Evolutionary conservation across 2,888 invertebrate genomes (phyloP).

Genomic region (Lasius fuliginosus): DNA sequence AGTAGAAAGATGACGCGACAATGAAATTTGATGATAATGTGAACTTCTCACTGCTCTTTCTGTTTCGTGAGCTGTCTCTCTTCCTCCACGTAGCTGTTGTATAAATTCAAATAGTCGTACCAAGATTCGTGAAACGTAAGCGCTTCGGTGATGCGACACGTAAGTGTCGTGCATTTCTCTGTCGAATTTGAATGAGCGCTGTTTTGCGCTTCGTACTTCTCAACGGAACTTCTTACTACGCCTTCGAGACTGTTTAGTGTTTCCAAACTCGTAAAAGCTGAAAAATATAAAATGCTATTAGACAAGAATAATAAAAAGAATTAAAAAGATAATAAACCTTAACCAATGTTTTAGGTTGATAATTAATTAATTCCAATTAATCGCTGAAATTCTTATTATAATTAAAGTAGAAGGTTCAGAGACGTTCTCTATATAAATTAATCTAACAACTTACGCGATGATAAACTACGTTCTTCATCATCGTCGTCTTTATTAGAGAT

Average conservation of each 20-base stretch:
- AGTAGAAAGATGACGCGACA: slow-evolving; percentile 1
- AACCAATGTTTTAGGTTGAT: neutral
- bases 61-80: slow-evolving; percentile 45
- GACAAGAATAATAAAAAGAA: neutral
- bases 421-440: neutral
- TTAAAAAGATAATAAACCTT: neutral
- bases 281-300: slow-evolving; percentile 22
- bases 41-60: slow-evolving; percentile 18
- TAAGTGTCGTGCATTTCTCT: slow-evolving; percentile 85
- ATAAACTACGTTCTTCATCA: slow-evolving; percentile 70
- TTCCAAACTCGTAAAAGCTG: slow-evolving; percentile 67
- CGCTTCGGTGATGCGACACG: slow-evolving; percentile 87
- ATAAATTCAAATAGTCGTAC: slow-evolving; percentile 77
- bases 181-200: slow-evolving; percentile 78
- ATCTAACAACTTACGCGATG: slow-evolving; percentile 40
- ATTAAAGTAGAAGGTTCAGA: neutral
- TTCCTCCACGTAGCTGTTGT: slow-evolving; percentile 78
- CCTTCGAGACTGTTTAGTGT: slow-evolving; percentile 75
- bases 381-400: neutral
- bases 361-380: neutral
- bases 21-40: neutral
- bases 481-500: slow-evolving; percentile 80
- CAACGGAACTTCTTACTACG: slow-evolving; percentile 76
- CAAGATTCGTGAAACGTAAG: slow-evolving; percentile 74
- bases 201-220: slow-evolving; percentile 73